Evolutionary conservation across 2,888 invertebrate genomes (phyloP), one percentile per base, ranked within the genome.

Genomic region (Apoda limacodes): DNA sequence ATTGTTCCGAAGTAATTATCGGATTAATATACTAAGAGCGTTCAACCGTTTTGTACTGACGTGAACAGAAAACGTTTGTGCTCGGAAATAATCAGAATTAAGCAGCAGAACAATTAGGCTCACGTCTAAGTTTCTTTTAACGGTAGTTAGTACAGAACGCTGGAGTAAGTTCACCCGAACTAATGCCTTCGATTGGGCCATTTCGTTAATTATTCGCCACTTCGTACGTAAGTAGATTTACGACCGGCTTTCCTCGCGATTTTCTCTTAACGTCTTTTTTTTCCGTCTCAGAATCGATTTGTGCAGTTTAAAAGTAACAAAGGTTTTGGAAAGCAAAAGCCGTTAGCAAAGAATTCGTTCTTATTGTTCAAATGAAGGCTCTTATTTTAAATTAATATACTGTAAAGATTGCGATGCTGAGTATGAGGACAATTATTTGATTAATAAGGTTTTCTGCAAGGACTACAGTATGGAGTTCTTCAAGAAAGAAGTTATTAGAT

Each of bases 121-220:
- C 68, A 65, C 69, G 69, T 71, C 72, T 67, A 72, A 78, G 75
- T 78, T 80, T 72, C 76, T 75, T 78, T 78, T 75, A 76, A 74
- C 76, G 74, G 72, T 70, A 67, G 74, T 76, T 76, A 72, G 66
- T 58, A 52, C 55, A 46, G 54, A 52, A 60, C 65, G 53, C 52
- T 63, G 64, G 72, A 69, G 71, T 75, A 76, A 74, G 65, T 78
- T 69, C 68, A 58, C 60, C 49, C 57, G 55, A 72, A 74, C 72
- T 72, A 76, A 78, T 75, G 71, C 74, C 64, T 67, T 64, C 75
- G 74, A 78, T 78, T 67, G 75, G 76, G 64, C 76, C 78, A 76
- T 80, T 80, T 63, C 74, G 70, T 74, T 80, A 78, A 80, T 80
- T 80, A 78, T 80, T 78, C 78, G 72, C 71, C 75, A 78, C 75